Percentiles rank a stretch among this genome's conserved stretches.
Conservation (phyloP, 2,113 vertebrate genomes). For the Tetrao urogallus region DNA sequence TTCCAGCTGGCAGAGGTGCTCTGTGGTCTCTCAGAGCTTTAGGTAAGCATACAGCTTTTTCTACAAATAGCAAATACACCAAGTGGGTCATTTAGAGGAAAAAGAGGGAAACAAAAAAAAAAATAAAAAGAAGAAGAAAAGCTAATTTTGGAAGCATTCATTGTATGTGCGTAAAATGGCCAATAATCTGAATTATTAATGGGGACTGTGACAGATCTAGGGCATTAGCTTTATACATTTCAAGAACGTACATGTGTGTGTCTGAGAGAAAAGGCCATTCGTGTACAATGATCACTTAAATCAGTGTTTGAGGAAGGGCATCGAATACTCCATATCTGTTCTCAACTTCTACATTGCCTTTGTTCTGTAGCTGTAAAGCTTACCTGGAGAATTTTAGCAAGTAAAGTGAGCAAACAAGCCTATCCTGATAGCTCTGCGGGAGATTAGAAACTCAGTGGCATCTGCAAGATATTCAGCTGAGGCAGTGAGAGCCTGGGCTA, state of each 20-base stretch:
- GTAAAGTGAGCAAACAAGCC: not conserved
- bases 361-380: conserved; percentile 7
- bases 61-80: not conserved
- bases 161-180: not conserved
- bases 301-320: not conserved
- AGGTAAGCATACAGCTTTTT: not conserved
- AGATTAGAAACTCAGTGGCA: not conserved
- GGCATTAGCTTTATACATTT: not conserved
- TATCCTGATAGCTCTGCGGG: not conserved
- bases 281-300: not conserved
- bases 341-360: not conserved
- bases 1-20: not conserved
- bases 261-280: not conserved
- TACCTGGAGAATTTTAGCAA: not conserved
- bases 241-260: not conserved
- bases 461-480: not conserved
- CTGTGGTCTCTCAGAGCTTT: not conserved
- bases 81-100: not conserved
- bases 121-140: not conserved
- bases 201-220: not conserved
- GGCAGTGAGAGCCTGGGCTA: not conserved
- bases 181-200: conserved; percentile 11
- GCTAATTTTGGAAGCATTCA: not conserved
- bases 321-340: not conserved
- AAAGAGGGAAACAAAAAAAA: not conserved